Evolutionary conservation across 2,797 vertebrate species (phyloP), one percentile per base, ranked within the genome.

Genomic region (Naso thynnoides): DNA sequence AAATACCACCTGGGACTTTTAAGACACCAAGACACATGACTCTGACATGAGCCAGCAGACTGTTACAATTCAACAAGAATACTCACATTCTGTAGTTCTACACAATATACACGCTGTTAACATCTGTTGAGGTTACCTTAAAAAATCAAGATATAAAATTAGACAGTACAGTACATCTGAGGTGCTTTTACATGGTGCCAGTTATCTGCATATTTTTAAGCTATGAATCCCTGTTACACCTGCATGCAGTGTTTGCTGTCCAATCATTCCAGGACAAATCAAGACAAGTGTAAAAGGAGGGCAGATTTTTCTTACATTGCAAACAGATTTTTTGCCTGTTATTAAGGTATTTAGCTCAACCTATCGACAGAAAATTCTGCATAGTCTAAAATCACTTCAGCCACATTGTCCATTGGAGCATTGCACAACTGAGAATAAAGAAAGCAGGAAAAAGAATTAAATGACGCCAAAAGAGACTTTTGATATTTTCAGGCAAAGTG

Each of bases 311-410:
- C 27, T 54, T 19, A 65, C 26, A 36, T 29, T 79, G 72, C 67
- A 70, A 81, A 84, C 57, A 44, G 41, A 78, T 79, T 57, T 26
- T 62, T 33, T 19, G 73, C 18, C 50, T 57, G 53, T 67, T 26
- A 16, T 63, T 49, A 62, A 72, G 39, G 33, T 33, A 45, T 54
- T 29, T 64, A 44, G 66, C 54, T 63, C 39, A 41, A 21, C 55
- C 56, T 76, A 58, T 76, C 66, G 74, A 79, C 68, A 67, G 53
- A 81, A n/a, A n/a, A 68, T 73, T 81, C 82, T 93, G 90, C 90
- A 91, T 92, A 87, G 90, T 89, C 79, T 88, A 73, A 84, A 78
- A 68, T 69, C 72, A 64, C 41, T 74, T 81, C 62, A 76, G 83
- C 85, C 70, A 75, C 59, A 79, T 56, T 57, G 83, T 88, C 62